These are phyloP conservation scores for Petrocephalus zakoni DNA, from an alignment of 2,113 vertebrate genomes.

Conservation along the genomic window DNA sequence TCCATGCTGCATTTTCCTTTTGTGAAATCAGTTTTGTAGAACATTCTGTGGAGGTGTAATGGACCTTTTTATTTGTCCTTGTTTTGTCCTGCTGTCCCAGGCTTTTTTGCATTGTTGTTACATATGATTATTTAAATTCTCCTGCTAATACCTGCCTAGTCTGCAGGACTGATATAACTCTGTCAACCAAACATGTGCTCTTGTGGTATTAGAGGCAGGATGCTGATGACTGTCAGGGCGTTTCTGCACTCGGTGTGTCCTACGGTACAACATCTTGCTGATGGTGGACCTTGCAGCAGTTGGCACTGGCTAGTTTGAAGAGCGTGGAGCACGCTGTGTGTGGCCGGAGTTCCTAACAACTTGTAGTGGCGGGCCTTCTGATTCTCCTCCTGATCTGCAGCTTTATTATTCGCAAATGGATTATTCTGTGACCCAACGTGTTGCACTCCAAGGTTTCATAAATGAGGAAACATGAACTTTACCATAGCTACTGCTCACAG, in stretches of 20 bases:
- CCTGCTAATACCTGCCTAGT: not conserved
- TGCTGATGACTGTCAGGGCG: not conserved
- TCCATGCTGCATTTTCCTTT: not conserved
- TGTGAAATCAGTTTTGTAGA: not conserved
- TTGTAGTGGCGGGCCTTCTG: no score
- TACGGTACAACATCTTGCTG: not conserved
- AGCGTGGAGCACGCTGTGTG: not conserved
- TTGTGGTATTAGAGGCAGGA: not conserved
- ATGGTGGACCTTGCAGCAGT: not conserved
- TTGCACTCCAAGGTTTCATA: not conserved
- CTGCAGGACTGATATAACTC: not conserved
- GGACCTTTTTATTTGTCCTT: not conserved
- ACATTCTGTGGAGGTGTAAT: not conserved
- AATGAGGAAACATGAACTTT: not conserved
- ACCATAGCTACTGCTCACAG: not conserved
- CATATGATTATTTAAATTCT: not conserved
- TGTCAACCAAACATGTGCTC: not conserved
- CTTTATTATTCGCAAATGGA: not conserved
- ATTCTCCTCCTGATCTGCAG: not conserved
- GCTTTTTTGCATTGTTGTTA: not conserved
- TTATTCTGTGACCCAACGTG: not conserved
- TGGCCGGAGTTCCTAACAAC: not conserved
- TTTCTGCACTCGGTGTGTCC: not conserved
- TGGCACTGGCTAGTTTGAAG: not conserved
- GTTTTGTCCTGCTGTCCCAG: not conserved